Evolutionary conservation across 2,888 invertebrate species (phyloP).

Genomic region (Xanthia icteritia): DNA sequence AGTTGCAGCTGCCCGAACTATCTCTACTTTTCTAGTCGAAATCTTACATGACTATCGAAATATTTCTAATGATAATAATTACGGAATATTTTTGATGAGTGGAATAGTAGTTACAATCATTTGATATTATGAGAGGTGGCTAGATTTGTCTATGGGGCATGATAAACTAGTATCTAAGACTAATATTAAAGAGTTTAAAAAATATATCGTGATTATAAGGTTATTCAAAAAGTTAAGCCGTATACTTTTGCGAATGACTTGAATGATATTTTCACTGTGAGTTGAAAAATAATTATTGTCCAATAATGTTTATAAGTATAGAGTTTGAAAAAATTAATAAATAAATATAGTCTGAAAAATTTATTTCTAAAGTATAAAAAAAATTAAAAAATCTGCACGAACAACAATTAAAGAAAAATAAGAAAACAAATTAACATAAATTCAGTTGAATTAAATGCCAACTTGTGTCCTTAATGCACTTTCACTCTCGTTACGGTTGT

Average conservation of each 20-base stretch:
- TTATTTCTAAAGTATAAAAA: too few species aligned
- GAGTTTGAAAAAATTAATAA: too few species aligned
- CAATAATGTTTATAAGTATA: too few species aligned
- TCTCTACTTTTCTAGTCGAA: constrained; percentile 21
- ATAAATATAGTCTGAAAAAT: too few species aligned
- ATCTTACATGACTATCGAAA: neutral
- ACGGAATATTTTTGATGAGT: constrained; percentile 6
- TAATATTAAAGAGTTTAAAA: neutral
- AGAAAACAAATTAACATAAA: constrained; percentile 16
- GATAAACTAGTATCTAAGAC: neutral
- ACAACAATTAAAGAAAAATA: neutral
- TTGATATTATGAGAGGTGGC: neutral
- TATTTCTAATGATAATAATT: constrained; percentile 28
- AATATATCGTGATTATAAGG: neutral
- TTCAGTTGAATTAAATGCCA: constrained; percentile 47
- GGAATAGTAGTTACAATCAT: constrained; percentile 7
- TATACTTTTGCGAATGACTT: neutral
- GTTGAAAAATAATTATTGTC: neutral
- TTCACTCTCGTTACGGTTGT: constrained; percentile 75
- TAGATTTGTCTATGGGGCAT: neutral
- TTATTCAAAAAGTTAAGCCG: neutral
- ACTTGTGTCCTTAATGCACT: constrained; percentile 75
- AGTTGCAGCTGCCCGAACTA: constrained; percentile 32
- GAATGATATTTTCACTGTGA: neutral
- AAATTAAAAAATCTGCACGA: neutral